Base-by-base conservation (phyloP, 2,888 invertebrate genomes). In the Hirtodrosophila alboralis region DNA sequence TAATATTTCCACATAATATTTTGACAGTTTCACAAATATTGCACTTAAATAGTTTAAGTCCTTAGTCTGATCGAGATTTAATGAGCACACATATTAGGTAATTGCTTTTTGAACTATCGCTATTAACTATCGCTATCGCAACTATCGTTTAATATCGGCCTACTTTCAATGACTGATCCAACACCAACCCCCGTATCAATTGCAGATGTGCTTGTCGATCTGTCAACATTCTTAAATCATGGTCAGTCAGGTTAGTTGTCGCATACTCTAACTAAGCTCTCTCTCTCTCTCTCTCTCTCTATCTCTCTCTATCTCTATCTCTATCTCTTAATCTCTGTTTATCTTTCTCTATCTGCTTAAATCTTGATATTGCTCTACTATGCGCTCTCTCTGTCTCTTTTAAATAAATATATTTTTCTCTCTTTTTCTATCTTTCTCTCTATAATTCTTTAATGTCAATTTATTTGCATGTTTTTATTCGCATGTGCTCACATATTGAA, bases 201-300 rank as follows among this genome's bases (percentile, higher is more conserved):
- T 90, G 71, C 90, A 90, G 91, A 90, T 90, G 89, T 86, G 73
- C 90, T 88, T 74, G 89, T 89, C 84, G 90, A 90, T 88, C 87
- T 89, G 78, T 89, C 90, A 83, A 89, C 90, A 76, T 90, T 88
- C 87, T 84, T 90, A 80, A 90, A 90, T 88, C 89, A 90, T 81
- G 90, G 90, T 89, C 89, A 88, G 89, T 90, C 90, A 90, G 90
- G 90, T 90, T 90, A 90, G 90, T 90, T 30, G 45, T 18, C 64
- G 47, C 43, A 21, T 49, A 40, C 61, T 74, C 31, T 33, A 16
- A 6, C 23, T 23, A 8, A 41, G 68, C 23, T 62, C n/a, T 51
- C 37, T 67, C 13, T 40, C 31, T 45, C 12, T 54, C 14, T 38
- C 28, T 51, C 12, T 30, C 40, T 57, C 40, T 52, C 23, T 44